Conservation (phyloP, 2,888 invertebrate species). For the Caenorhabditis sulstoni region DNA sequence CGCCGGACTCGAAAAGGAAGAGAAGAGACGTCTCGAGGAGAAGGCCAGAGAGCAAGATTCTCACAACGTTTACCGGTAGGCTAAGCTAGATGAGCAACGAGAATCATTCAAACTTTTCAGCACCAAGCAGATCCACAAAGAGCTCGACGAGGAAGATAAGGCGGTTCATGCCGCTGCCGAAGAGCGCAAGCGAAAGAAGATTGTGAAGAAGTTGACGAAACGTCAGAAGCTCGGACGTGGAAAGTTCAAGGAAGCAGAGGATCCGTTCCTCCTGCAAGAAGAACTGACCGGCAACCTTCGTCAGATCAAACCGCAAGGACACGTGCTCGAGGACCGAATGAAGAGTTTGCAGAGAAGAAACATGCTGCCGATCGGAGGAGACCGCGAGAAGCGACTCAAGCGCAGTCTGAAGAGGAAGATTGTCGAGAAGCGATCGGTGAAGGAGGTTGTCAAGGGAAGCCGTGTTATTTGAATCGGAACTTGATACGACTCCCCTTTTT, state of each 20-base stretch:
- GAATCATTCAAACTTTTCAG: conserved; percentile 33
- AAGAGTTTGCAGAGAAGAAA: conserved; percentile 69
- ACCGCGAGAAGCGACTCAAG: conserved; percentile 56
- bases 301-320: conserved; percentile 66
- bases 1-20: conserved; percentile 45
- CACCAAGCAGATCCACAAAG: conserved; percentile 62
- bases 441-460: conserved; percentile 58
- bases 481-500: not conserved
- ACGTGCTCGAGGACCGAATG: conserved; percentile 63
- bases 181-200: conserved; percentile 43
- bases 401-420: conserved; percentile 56
- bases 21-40: conserved; percentile 48
- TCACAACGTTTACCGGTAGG: conserved; percentile 56
- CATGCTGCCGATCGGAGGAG: conserved; percentile 67
- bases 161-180: conserved; percentile 35
- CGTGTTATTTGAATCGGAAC: conserved; percentile 49
- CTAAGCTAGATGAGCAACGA: not conserved
- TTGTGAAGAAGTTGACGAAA: conserved; percentile 43
- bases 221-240: conserved; percentile 59
- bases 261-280: conserved; percentile 64
- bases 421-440: conserved; percentile 60
- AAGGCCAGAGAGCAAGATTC: conserved; percentile 52
- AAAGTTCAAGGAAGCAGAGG: conserved; percentile 64
- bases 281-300: conserved; percentile 62
- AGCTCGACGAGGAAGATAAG: conserved; percentile 59